Evolutionary conservation across 2,797 vertebrate species (phyloP).

Genomic region (Chaenodraco wilsoni): DNA sequence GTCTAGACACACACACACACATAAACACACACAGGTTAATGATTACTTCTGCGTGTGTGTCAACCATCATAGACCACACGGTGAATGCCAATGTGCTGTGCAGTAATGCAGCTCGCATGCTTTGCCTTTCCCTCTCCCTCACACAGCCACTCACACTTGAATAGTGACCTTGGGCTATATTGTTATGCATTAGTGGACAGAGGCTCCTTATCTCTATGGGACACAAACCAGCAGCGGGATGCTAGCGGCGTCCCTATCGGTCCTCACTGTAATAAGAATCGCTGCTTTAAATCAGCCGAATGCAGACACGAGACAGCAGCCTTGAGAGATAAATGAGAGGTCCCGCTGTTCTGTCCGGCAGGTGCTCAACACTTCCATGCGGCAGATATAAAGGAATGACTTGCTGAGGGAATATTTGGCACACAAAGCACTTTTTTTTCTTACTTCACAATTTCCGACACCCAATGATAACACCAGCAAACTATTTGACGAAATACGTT

Average conservation of each 20-base stretch:
- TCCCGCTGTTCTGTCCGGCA: conserved; percentile 26
- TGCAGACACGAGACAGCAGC: conserved; percentile 49
- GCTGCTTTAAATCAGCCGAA: conserved; percentile 59
- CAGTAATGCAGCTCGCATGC: conserved; percentile 30
- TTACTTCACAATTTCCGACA: background rate
- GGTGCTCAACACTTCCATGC: conserved; percentile 5
- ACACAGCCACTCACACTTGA: conserved; percentile 27
- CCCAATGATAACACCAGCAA: background rate
- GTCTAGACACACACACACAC: background rate
- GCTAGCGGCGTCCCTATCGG: conserved; percentile 51
- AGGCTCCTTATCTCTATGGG: conserved; percentile 66
- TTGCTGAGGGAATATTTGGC: background rate
- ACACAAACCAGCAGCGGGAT: conserved; percentile 56
- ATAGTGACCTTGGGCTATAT: conserved; percentile 77
- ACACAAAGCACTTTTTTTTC: background rate
- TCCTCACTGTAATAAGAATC: conserved; percentile 54
- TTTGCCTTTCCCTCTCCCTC: background rate
- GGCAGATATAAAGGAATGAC: too few relatives aligned
- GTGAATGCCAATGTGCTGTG: conserved; percentile 57
- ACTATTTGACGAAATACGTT: background rate
- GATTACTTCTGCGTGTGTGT: conserved; percentile 22
- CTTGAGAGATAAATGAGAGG: conserved; percentile 44
- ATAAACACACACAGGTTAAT: conserved; percentile 27
- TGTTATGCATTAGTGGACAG: conserved; percentile 77
- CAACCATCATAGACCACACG: conserved; percentile 22